Conservation (phyloP, 2,888 invertebrate genomes). For the Scelioninae gen. 2 region DNA sequence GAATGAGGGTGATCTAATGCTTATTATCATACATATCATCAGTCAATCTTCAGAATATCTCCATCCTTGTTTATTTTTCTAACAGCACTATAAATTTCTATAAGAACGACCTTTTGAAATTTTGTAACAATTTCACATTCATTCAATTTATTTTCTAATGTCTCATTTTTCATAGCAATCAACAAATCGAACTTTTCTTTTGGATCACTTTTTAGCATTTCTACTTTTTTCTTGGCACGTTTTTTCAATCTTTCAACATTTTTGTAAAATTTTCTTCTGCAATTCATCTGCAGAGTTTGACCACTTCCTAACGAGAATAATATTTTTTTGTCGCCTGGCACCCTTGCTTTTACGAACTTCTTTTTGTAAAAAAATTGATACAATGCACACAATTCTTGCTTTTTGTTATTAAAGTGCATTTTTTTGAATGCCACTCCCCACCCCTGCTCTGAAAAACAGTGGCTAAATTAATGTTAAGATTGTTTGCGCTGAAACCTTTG, state of each 20-base stretch:
- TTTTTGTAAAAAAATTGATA: too few species aligned
- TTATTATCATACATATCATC: constrained; percentile 60
- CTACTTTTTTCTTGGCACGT: too few species aligned
- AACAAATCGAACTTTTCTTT: too few species aligned
- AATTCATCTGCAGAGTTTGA: too few species aligned
- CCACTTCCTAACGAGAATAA: too few species aligned
- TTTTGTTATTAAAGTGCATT: constrained; percentile 19
- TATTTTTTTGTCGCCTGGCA: too few species aligned
- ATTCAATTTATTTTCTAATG: too few species aligned
- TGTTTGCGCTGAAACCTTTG: constrained; percentile 10
- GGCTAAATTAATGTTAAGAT: background rate
- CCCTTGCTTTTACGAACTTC: too few species aligned
- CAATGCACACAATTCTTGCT: constrained; percentile 24
- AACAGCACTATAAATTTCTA: constrained; percentile 50
- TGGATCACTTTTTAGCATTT: background rate
- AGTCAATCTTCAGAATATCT: constrained; percentile 58
- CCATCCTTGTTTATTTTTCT: constrained; percentile 22
- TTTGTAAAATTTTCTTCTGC: too few species aligned
- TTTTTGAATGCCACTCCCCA: constrained; percentile 23
- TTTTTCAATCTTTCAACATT: too few species aligned
- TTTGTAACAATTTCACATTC: too few species aligned
- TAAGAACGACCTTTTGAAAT: constrained; percentile 30
- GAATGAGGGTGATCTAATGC: constrained; percentile 56
- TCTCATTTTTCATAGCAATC: too few species aligned
- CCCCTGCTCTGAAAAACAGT: background rate